phyloP scores from a whole-genome alignment of 2,113 vertebrate species.

The Siniperca chuatsi region DNA sequence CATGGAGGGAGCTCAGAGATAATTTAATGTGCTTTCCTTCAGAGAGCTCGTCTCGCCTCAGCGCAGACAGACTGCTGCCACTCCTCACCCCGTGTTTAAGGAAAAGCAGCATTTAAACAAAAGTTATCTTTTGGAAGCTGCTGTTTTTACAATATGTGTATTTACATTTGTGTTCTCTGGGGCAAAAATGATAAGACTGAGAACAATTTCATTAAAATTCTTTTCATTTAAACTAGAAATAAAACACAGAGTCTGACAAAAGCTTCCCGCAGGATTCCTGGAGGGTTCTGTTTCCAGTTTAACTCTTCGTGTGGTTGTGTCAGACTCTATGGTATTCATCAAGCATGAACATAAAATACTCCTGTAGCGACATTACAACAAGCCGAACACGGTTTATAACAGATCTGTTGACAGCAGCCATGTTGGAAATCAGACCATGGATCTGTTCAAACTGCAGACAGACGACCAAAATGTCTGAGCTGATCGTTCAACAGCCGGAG shows the following conservation, averaged over 20 bases:
- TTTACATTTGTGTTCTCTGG: not conserved
- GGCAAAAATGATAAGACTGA: not conserved
- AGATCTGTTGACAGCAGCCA: too few relatives aligned
- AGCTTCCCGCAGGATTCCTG: not conserved
- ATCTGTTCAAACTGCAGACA: too few relatives aligned
- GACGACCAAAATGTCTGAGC: too few relatives aligned
- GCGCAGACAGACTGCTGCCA: not conserved
- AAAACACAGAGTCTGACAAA: not conserved
- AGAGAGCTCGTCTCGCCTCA: too few relatives aligned
- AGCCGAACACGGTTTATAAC: too few relatives aligned
- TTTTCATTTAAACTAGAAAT: not conserved
- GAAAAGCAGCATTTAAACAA: not conserved
- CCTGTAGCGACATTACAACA: too few relatives aligned
- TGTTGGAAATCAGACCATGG: too few relatives aligned
- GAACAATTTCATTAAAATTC: not conserved
- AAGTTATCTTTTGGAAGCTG: not conserved
- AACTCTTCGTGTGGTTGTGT: not conserved
- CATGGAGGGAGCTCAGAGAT: not conserved
- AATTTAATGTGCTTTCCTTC: slow-evolving; percentile 20
- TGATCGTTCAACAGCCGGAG: too few relatives aligned
- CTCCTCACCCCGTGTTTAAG: not conserved
- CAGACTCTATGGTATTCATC: not conserved
- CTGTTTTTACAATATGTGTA: not conserved
- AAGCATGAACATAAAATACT: too few relatives aligned
- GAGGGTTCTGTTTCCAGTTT: not conserved